phyloP scores from a whole-genome alignment of 2,888 invertebrate species.

The Julus scanicus region DNA sequence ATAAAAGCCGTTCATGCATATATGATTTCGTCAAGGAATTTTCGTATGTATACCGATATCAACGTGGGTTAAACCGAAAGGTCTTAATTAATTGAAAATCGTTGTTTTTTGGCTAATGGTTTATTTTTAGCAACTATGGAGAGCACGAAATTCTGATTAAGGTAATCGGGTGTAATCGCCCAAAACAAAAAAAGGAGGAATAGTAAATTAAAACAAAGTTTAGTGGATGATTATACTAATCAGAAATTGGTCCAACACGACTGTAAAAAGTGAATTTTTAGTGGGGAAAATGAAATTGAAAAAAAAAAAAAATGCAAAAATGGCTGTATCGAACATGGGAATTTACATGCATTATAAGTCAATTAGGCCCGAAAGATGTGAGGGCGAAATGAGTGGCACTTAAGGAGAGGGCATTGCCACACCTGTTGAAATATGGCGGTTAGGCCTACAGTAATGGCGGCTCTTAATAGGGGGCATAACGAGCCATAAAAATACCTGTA shows the following conservation, averaged over 20 bases:
- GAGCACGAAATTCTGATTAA: not conserved
- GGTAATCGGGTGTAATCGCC: not conserved
- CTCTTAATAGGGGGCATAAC: not conserved
- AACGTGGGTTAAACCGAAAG: not conserved
- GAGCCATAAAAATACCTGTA: not conserved
- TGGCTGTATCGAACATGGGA: not conserved
- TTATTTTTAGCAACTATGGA: not conserved
- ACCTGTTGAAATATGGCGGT: not conserved
- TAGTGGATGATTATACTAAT: not conserved
- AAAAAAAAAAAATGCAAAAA: too few relatives aligned
- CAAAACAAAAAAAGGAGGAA: not conserved
- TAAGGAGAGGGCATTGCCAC: not conserved
- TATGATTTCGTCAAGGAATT: not conserved
- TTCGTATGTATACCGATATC: too few relatives aligned
- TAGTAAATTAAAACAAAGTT: not conserved
- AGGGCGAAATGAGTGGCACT: not conserved
- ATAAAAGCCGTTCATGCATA: not conserved
- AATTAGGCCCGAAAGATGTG: not conserved
- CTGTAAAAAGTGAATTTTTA: not conserved
- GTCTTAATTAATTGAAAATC: slow-evolving; percentile 10
- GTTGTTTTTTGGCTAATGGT: not conserved
- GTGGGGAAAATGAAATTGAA: not conserved
- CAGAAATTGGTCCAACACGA: not conserved
- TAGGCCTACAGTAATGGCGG: not conserved
- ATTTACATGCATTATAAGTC: not conserved